These are phyloP conservation scores for Lasioglossum lativentre DNA, from an alignment of 2,888 invertebrate genomes.

Conservation along the genomic window DNA sequence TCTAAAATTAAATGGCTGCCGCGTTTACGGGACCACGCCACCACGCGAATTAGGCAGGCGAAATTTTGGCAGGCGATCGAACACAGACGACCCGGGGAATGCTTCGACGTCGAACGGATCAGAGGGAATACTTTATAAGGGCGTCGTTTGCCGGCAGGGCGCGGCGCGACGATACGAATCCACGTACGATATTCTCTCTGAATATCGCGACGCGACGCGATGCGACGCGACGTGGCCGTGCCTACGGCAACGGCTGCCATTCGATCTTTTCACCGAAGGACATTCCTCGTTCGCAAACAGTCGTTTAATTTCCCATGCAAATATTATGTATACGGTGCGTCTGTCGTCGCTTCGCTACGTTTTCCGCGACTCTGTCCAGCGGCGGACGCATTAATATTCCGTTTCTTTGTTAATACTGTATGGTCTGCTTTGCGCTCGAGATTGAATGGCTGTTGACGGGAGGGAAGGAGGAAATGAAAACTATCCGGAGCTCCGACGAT, in stretches of 20 bases:
- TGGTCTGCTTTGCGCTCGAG: constrained; percentile 7
- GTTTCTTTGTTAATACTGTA: constrained; percentile 52
- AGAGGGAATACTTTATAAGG: constrained; percentile 82
- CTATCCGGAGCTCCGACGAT: neutral
- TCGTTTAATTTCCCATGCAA: constrained; percentile 84
- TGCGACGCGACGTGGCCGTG: constrained; percentile 50
- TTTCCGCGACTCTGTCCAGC: constrained; percentile 64
- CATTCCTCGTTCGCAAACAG: constrained; percentile 82
- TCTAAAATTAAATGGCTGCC: neutral
- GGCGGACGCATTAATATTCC: constrained; percentile 58
- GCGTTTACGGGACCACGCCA: neutral
- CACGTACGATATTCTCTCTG: constrained; percentile 78
- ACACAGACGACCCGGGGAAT: constrained; percentile 16
- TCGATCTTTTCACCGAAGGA: constrained; percentile 78
- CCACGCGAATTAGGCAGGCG: neutral
- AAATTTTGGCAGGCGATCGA: constrained; percentile 41
- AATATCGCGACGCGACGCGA: constrained; percentile 72
- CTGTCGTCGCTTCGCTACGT: constrained; percentile 54
- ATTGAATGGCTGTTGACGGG: constrained; percentile 38
- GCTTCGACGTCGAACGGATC: constrained; percentile 72
- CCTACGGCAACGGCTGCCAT: constrained; percentile 73
- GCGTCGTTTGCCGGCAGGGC: constrained; percentile 73
- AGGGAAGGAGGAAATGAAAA: neutral
- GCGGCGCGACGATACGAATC: constrained; percentile 71
- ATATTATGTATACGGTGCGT: constrained; percentile 76